phyloP scores from a whole-genome alignment of 2,888 invertebrate genomes.

The Lomographa bimaculata region DNA sequence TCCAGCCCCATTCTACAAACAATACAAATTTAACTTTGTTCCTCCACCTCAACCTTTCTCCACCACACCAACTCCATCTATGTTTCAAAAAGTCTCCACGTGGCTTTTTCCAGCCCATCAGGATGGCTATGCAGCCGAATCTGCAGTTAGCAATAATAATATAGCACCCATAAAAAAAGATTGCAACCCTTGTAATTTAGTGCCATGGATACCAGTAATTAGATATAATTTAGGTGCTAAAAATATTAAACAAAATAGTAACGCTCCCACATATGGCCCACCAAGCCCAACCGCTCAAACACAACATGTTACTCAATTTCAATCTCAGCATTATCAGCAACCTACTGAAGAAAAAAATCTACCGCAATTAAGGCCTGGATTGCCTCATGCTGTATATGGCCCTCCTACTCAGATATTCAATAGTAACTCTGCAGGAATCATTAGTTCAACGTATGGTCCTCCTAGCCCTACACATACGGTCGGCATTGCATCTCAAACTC shows the following conservation, averaged over 20 bases:
- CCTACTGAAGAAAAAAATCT: slow-evolving; percentile 42
- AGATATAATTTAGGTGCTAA: slow-evolving; percentile 71
- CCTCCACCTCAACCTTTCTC: slow-evolving; percentile 72
- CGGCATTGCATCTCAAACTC: slow-evolving; percentile 56
- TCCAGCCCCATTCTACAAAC: slow-evolving; percentile 74
- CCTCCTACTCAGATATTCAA: slow-evolving; percentile 49
- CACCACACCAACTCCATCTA: slow-evolving; percentile 72
- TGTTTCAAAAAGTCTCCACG: slow-evolving; percentile 83
- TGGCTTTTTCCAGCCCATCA: slow-evolving; percentile 85
- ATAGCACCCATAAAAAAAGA: slow-evolving; percentile 74
- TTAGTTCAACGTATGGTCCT: slow-evolving; percentile 63
- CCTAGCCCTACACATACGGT: slow-evolving; percentile 58
- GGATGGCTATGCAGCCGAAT: slow-evolving; percentile 47
- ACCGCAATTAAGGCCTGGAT: slow-evolving; percentile 46
- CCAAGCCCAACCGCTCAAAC: slow-evolving; percentile 66
- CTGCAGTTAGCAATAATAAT: slow-evolving; percentile 45
- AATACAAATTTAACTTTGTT: slow-evolving; percentile 74
- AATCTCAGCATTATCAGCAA: slow-evolving; percentile 52
- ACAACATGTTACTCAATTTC: slow-evolving; percentile 49
- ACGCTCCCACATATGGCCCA: slow-evolving; percentile 70
- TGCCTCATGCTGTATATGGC: slow-evolving; percentile 59
- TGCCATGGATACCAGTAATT: slow-evolving; percentile 91
- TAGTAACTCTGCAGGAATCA: slow-evolving; percentile 37
- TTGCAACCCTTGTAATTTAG: slow-evolving; percentile 91
- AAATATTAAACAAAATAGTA: slow-evolving; percentile 54